Base-by-base conservation (phyloP, 2,888 invertebrate genomes). In the Phyllotreta cruciferae region DNA sequence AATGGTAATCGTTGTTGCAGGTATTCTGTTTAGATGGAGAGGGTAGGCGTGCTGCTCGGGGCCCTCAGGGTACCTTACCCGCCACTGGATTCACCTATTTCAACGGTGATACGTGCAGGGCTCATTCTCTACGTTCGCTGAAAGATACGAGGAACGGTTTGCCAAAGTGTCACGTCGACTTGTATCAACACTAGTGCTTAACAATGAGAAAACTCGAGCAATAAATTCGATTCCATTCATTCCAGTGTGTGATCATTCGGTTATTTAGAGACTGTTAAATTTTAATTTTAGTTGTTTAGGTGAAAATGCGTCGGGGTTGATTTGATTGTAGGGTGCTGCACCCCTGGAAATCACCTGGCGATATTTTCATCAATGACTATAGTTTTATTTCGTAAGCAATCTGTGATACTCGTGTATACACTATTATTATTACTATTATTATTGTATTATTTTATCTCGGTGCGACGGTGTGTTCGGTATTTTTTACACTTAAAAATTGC, bases 31-130 rank as follows among this genome's bases (percentile, higher is more conserved):
- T 90, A 85, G 82, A 80, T 72, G 80, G 80, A 73, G 80, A 80
- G 74, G 81, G 80, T 74, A 76, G 82, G 80, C 81, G 81, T 75
- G 80, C 80, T 68, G 82, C 79, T 11, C 73, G 79, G 62, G 80
- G 80, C 62, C 81, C 81, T 54, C 86, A 85, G 76, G 86, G 86
- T 82, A 87, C 86, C 76, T 86, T 86, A 78, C 88, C 87, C 79
- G 90, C 88, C 77, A 87, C 88, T 81, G 90, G 90, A 68, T 90
- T 90, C 84, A 90, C 90, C 70, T 90, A 90, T 83, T 88, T 90
- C 56, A 88, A 89, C 75, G 87, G 88, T 70, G 89, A 88, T 71
- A 81, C 84, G 71, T 87, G 86, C 77, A 83, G 86, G 74, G 80
- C 84, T 74, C 79, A 84, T 79, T 82, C 83, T 74, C 74, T 80